Evolutionary conservation across 1,140 invertebrate species (phyloP), one percentile per base, ranked within the genome.

Genomic region (Colletes latitarsis): DNA sequence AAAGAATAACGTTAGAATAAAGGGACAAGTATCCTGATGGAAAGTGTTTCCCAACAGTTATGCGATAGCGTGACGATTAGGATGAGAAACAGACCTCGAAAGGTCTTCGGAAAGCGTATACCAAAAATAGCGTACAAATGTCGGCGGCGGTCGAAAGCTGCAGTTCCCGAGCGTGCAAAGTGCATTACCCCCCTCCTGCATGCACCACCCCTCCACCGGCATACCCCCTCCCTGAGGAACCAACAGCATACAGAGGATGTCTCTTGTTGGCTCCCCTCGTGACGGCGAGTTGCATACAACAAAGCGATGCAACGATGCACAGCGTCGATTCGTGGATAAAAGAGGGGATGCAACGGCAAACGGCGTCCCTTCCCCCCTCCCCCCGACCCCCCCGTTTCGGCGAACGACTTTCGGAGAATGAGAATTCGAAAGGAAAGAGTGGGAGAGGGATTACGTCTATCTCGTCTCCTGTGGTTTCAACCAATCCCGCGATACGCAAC

Each of bases 261-360:
- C 68, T 55, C 75, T 85, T 85, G 83, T 85, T 85, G 84, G 84
- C 53, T 85, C 70, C 69, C 69, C 79, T 74, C 64, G 62, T 60
- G 58, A 3, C 78, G 14, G 9, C 58, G 52, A 80, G 71, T 77
- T 86, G 85, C 83, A 86, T 73, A 55, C 81, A 71, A 85, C 64
- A 74, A 68, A 30, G 57, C 76, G 76, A 60, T 85, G 77, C 84
- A 86, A 70, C 81, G 83, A 85, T 83, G 81, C 84, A 86, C 71
- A 66, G 41, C 74, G 78, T 72, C 72, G 73, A 85, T 62, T 82
- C 70, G 49, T 58, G 69, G 30, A 67, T 49, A 68, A 63, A 68
- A 86, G 71, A 70, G 74, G 83, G 84, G 74, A 62, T 63, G 64
- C 70, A 64, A 62, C 82, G 14, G 57, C 15, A 10, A 6, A 60